Percentiles rank a stretch among this genome's conserved stretches.
These are phyloP conservation scores for Ophthalmolycus amberensis DNA, from an alignment of 2,113 vertebrate genomes.

Conservation along the genomic window DNA sequence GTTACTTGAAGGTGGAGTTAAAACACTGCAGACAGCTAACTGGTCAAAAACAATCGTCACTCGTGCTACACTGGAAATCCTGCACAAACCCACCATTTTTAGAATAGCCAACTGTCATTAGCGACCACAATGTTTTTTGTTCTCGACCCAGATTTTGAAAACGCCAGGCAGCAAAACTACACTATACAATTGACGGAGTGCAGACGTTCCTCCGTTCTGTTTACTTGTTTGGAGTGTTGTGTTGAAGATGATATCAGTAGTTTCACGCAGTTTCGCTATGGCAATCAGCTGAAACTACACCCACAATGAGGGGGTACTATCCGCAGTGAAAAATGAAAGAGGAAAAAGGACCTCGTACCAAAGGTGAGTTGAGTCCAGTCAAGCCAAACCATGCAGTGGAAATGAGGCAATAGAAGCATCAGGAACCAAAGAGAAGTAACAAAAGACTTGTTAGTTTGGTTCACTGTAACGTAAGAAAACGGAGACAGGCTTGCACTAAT, in stretches of 20 bases:
- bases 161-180: neutral
- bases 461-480: conserved; percentile 5
- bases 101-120: neutral
- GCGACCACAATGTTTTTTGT: too few species aligned
- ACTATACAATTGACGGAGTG: neutral
- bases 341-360: neutral
- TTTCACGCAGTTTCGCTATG: neutral
- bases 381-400: neutral
- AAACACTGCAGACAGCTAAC: neutral
- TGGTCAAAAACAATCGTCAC: neutral
- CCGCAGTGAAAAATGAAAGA: neutral
- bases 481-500: neutral
- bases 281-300: neutral
- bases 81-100: neutral
- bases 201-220: neutral
- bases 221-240: neutral
- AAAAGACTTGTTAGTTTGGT: conserved; percentile 22
- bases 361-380: neutral
- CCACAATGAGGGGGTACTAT: neutral
- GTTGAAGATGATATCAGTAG: neutral
- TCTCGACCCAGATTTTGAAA: neutral
- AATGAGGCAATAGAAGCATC: conserved; percentile 8
- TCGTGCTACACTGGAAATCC: neutral
- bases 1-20: neutral
- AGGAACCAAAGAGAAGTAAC: conserved; percentile 14